Evolutionary conservation across 1,140 invertebrate genomes (phyloP), one percentile per base, ranked within the genome.

Genomic region (Chrysopa pallens): DNA sequence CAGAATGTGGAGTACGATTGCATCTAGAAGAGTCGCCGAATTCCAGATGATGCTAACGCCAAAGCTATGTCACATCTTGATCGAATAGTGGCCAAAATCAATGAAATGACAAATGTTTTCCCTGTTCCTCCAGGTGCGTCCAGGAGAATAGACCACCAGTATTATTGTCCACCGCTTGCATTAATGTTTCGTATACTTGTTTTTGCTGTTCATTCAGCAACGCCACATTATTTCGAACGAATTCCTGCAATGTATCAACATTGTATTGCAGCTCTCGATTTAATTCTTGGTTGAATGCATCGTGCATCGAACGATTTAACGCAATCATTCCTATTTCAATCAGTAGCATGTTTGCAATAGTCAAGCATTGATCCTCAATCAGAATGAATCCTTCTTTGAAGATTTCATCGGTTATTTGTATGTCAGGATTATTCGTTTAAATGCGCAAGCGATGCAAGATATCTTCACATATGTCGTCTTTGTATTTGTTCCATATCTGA

Each of bases 381-480:
- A 44, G 23, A 46, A 62, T 54, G 51, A 61, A 59, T 54, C 52
- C 47, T 38, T 57, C 51, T 46, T 58, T 61, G 48, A 60, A 52
- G 43, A 61, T 60, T 52, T 59, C 52, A 48, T 49, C 49, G 39
- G 11, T 52, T 28, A 50, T 46, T 36, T 53, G 31, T 29, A 56
- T 8, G 51, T 53, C 42, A 28, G 27, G 46, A 58, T 56, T 58
- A 43, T 31, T 43, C 45, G 47, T 39, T 28, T 42, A 49, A 37
- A 50, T 39, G 43, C 54, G 51, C 41, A 52, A 41, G 41, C n/a
- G 47, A 46, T 45, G 42, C 13, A 47, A 48, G 42, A 57, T 52
- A 49, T 59, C 52, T 45, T 60, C 58, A 38, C 46, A 50, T 54
- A 63, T 62, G 45, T 49, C 29, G 52, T 59, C 56, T 40, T 57